Evolutionary conservation across 1,140 invertebrate genomes (phyloP), one percentile per base, ranked within the genome.

Genomic region (Leptinotarsa undecemlineata): DNA sequence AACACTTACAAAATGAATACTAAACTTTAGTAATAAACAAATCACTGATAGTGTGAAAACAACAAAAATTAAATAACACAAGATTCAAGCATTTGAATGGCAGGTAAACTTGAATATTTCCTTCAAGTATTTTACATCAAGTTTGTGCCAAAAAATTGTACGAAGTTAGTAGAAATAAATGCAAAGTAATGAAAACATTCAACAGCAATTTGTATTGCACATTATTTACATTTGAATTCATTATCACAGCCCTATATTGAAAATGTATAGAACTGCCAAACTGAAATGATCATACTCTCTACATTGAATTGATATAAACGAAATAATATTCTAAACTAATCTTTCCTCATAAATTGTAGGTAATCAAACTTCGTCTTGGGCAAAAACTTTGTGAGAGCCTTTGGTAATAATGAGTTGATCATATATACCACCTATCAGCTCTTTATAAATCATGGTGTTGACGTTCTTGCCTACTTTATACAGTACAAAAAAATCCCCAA

Each of bases 401-500:
- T 33, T 63, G 20, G 13, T 21, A 64, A 48, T 21, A 48, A 48
- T 19, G 13, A 72, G 33, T 11, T 76, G 71, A 21, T 79, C 78
- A 62, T 78, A 79, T 61, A 79, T 72, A 33, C 72, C 72, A 48
- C 68, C 19, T 14, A 85, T 66, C 21, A 91, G 78, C 72, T 91
- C 89, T 76, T 87, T 87, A 81, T 88, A 91, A 21, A 90, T 82
- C 21, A 89, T 81, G 0, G 88, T 87, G 80, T 92, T 90, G 64
- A 93, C 87, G 80, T 93, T 93, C 78, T 91, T 90, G 14, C 90
- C 88, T 57, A 93, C 82, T 74, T 90, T 87, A 80, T 90, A 88
- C 1, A 93, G 82, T 4, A 93, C 79, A 82, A 93, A 93, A 90
- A 91, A 93, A 82, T 93, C 91, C 1, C 90, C 91, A 75, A 88